phyloP scores from a whole-genome alignment of 2,888 invertebrate species.

The Trachelus iudaicus region DNA sequence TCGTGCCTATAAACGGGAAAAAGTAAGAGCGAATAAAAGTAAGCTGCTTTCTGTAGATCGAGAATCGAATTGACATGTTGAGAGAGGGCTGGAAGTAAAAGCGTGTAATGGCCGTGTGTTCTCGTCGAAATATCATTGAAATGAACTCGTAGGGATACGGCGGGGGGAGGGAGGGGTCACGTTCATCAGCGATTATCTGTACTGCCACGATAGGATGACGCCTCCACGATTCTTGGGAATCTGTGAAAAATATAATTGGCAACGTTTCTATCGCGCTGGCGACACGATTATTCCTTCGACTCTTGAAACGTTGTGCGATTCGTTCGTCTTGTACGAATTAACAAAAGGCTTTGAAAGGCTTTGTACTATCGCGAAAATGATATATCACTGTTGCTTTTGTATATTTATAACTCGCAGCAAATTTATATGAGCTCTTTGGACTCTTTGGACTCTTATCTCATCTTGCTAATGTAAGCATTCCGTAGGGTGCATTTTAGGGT shows the following conservation, averaged over 20 bases:
- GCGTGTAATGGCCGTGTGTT: neutral
- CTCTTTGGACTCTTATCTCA: neutral
- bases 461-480: neutral
- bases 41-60: conserved; percentile 32
- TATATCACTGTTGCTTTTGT: conserved; percentile 48
- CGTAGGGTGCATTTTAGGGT: neutral
- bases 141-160: neutral
- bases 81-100: neutral
- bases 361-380: conserved; percentile 37
- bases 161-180: neutral
- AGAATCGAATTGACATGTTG: conserved; percentile 6
- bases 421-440: conserved; percentile 18
- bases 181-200: neutral
- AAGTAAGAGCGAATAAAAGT: conserved; percentile 23
- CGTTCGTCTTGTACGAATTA: neutral
- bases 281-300: neutral
- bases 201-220: neutral
- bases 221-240: neutral
- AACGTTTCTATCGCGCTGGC: neutral
- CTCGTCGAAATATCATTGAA: neutral
- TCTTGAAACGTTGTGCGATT: neutral
- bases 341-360: conserved; percentile 9
- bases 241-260: neutral
- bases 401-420: conserved; percentile 45
- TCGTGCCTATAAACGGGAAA: conserved; percentile 52